Percentiles rank a stretch among this genome's conserved stretches.
Evolutionary conservation across 2,888 invertebrate species (phyloP).

Genomic region (Ganaspis brasiliensis): DNA sequence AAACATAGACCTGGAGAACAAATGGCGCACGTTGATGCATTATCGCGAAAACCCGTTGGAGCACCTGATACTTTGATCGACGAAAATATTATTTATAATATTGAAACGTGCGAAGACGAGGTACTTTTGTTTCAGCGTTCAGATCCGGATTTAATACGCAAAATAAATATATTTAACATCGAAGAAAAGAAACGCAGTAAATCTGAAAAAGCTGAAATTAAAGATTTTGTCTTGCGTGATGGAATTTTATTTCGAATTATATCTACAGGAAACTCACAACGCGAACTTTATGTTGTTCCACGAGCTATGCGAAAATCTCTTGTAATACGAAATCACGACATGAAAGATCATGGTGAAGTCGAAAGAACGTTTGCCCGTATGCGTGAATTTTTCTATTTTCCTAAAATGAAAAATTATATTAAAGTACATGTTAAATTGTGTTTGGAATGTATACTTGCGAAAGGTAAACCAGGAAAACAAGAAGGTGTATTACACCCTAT

Average conservation of each 20-base stretch:
- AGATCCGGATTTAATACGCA: neutral
- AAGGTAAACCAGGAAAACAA: no score
- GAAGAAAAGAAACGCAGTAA: neutral
- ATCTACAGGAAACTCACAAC: neutral
- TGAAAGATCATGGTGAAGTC: constrained; percentile 29
- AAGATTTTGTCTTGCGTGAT: constrained; percentile 29
- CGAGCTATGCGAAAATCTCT: constrained; percentile 37
- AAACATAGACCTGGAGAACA: constrained; percentile 46
- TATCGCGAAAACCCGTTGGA: constrained; percentile 52
- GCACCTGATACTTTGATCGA: neutral
- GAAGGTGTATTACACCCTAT: no score
- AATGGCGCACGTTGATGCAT: constrained; percentile 61
- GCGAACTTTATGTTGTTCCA: constrained; percentile 40
- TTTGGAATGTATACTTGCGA: no score
- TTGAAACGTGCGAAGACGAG: constrained; percentile 31
- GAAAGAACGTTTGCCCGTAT: no score
- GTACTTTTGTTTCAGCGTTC: constrained; percentile 37
- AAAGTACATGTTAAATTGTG: no score
- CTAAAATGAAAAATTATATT: no score
- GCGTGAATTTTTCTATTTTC: no score
- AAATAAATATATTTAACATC: constrained; percentile 6
- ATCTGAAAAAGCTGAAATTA: neutral
- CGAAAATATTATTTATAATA: neutral
- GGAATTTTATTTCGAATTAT: constrained; percentile 5
- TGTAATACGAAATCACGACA: constrained; percentile 35